Percentiles rank a stretch among this genome's conserved stretches.
phyloP scores from a whole-genome alignment of 2,797 vertebrate genomes.

The Pelodytes ibericus region DNA sequence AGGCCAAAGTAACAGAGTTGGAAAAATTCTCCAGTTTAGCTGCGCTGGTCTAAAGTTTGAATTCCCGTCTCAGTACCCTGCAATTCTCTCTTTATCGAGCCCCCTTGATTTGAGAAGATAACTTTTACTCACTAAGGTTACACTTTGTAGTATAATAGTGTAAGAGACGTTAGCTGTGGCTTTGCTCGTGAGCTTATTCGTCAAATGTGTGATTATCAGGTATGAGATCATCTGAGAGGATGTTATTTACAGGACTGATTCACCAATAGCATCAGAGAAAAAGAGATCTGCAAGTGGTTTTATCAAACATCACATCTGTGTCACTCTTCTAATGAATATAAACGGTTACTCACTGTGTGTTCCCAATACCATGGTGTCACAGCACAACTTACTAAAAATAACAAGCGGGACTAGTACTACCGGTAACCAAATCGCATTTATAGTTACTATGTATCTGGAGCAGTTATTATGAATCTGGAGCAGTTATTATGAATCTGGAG shows the following conservation, averaged over 20 bases:
- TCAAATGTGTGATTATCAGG: conserved; percentile 15
- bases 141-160: neutral
- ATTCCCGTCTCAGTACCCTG: too few relatives aligned
- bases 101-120: too few relatives aligned
- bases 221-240: neutral
- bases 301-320: conserved; percentile 18
- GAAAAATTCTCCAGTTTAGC: too few relatives aligned
- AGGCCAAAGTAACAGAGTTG: too few relatives aligned
- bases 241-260: conserved; percentile 16
- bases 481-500: too few relatives aligned
- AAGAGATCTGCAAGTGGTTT: neutral
- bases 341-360: neutral
- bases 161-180: neutral
- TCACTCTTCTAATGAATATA: conserved; percentile 23
- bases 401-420: neutral
- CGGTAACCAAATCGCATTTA: too few relatives aligned
- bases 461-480: too few relatives aligned
- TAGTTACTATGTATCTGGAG: too few relatives aligned
- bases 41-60: too few relatives aligned
- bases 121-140: neutral
- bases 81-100: too few relatives aligned
- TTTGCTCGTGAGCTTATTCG: neutral
- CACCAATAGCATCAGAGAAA: conserved; percentile 24
- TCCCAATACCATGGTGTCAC: too few relatives aligned
- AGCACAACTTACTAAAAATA: conserved; percentile 16